A percentile compares a stretch with the other conserved stretches of the same genome.
phyloP scores from a whole-genome alignment of 2,888 invertebrate genomes.

The Microctonus hyperodae region DNA sequence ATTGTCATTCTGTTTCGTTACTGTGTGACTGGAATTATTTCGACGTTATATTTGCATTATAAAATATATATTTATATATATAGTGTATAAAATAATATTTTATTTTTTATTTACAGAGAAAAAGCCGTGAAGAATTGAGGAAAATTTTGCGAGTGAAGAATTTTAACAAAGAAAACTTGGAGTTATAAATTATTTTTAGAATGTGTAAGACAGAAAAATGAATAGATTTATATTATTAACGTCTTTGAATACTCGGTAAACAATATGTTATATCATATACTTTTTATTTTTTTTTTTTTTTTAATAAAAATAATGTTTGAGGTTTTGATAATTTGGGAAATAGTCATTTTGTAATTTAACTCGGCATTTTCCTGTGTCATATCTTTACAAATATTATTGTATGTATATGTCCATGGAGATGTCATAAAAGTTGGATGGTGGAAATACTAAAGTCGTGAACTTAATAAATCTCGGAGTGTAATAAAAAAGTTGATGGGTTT shows the following conservation, averaged over 20 bases:
- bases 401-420: not conserved
- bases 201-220: too few species aligned
- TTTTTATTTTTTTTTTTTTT: not conserved
- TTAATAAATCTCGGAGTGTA: slow-evolving; percentile 39
- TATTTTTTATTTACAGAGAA: too few species aligned
- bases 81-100: too few species aligned
- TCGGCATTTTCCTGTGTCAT: slow-evolving; percentile 4
- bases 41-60: not conserved
- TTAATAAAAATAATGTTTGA: slow-evolving; percentile 1
- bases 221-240: too few species aligned
- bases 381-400: not conserved
- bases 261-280: too few species aligned
- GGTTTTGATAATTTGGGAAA: slow-evolving; percentile 21
- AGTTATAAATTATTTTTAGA: too few species aligned
- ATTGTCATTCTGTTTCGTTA: not conserved
- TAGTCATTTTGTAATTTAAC: slow-evolving; percentile 14
- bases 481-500: slow-evolving; percentile 40
- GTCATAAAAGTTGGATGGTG: slow-evolving; percentile 36
- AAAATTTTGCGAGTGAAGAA: too few species aligned
- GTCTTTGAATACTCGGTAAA: too few species aligned
- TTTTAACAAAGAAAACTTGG: too few species aligned
- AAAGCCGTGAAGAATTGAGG: too few species aligned
- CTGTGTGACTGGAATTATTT: slow-evolving; percentile 6
- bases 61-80: not conserved
- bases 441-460: slow-evolving; percentile 36